Evolutionary conservation across 2,888 invertebrate species (phyloP), one percentile per base, ranked within the genome.

Genomic region (Podotricha telesiphe): DNA sequence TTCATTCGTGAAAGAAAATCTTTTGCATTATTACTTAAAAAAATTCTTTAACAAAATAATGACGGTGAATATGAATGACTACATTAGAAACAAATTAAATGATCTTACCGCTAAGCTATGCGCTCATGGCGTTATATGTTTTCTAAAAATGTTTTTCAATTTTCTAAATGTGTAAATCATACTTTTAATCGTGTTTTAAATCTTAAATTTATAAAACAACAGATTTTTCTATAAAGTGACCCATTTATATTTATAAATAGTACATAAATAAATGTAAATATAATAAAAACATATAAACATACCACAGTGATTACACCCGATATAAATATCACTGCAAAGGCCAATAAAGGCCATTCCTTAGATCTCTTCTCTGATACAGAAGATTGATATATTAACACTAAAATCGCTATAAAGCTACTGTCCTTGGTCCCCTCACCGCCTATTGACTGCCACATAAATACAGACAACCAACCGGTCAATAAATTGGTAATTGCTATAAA

Each of bases 231-330:
- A n/a, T n/a, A n/a, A n/a, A n/a, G n/a, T n/a, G n/a, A n/a, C n/a
- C 28, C 2, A 28, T 6, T 28, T 4, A 28, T 28, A 37, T 8
- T 8, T 7, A 6, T 42, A 42, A 13, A 42, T n/a, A 42, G 11
- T 11, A 4, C 42, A 1, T 42, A 42, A 42, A 42, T 37, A 37
- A 20, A 13, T 15, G 17, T 28, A 40, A 2, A 45, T 28, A 28
- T n/a, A n/a, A n/a, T n/a, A 28, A 28, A 28, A 6, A 28, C 28
- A 28, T 28, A 11, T 7, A 28, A 51, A 82, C 93, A 86, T 86
- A 95, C 95, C 94, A 95, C 90, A 79, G 94, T 95, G 20, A 94
- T 92, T 73, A 95, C 89, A 70, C 95, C 95, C 69, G 95, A 93
- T 55, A 94, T 78, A 15, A 95, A 83, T 20, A 95, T 87, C 19